Percentiles rank a stretch among this genome's conserved stretches.
These are phyloP conservation scores for Gastracanthus pulcherrimus DNA, from an alignment of 2,888 invertebrate species.

Conservation along the genomic window DNA sequence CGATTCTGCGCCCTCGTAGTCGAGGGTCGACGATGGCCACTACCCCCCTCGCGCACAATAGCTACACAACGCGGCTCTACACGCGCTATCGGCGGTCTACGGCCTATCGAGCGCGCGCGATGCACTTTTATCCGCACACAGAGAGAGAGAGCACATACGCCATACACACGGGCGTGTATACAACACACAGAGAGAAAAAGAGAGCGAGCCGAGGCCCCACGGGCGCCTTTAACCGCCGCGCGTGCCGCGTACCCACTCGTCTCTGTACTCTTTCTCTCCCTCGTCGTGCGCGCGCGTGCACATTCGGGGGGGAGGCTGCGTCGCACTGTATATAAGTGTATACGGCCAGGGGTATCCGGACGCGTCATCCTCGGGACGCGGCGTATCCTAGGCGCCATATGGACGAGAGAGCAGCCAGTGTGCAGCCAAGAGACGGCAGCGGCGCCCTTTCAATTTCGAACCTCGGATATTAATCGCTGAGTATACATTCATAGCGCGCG, in stretches of 20 bases:
- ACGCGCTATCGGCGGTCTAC: too few relatives aligned
- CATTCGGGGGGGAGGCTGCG: too few relatives aligned
- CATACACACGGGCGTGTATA: too few relatives aligned
- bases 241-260: neutral
- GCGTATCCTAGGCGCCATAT: conserved; percentile 30
- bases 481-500: neutral
- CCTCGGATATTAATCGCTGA: conserved; percentile 10
- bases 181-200: too few relatives aligned
- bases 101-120: too few relatives aligned
- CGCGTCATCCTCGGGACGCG: conserved; percentile 46
- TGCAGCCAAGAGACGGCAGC: neutral
- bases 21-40: too few relatives aligned
- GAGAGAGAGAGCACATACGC: too few relatives aligned
- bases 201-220: too few relatives aligned
- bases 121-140: conserved; percentile 32
- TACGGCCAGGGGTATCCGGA: neutral
- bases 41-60: neutral
- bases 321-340: neutral
- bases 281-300: neutral
- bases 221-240: neutral
- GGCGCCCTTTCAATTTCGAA: conserved; percentile 29
- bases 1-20: too few relatives aligned
- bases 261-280: too few relatives aligned
- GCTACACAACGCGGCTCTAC: neutral
- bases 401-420: neutral